Evolutionary conservation across 1,140 invertebrate species (phyloP), one percentile per base, ranked within the genome.

Genomic region (Drosophila busckii): DNA sequence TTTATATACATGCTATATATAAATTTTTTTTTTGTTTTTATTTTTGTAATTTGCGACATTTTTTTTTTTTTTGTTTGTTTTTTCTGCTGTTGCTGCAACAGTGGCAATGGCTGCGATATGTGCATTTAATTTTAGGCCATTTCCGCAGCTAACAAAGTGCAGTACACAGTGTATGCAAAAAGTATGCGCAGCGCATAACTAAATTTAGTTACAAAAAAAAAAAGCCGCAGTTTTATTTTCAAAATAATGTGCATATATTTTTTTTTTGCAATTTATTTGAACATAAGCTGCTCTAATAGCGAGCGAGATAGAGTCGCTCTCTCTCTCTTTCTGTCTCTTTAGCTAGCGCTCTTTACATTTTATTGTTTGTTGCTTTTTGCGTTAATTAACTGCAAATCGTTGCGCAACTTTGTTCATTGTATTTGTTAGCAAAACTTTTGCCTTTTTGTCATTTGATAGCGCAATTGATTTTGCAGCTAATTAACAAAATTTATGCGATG

Each of bases 1-100:
- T 58, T 58, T 58, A 58, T 50, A 46, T 22, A 5, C 13, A 22
- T n/a, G n/a, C n/a, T n/a, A n/a, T n/a, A n/a, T n/a, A n/a, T n/a
- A n/a, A n/a, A n/a, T 16, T 32, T 32, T 9, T 31, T 32, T 32
- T 26, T 23, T 19, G 1, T 41, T n/a, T 15, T 3, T 25, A 2
- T 10, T 13, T 25, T 5, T 45, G n/a, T 19, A 23, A 10, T 13
- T n/a, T 42, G n/a, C n/a, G n/a, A n/a, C n/a, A n/a, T n/a, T n/a
- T n/a, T n/a, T 16, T 32, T 32, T 9, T 31, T 32, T 32, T 26
- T 23, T 19, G 1, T 41, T n/a, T 15, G 2, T 25, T 2, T 10
- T 13, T 25, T 5, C 31, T n/a, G n/a, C n/a, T n/a, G n/a, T n/a
- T n/a, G n/a, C n/a, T n/a, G n/a, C n/a, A n/a, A n/a, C n/a, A n/a